These are phyloP conservation scores for Coelopa pilipes DNA, from an alignment of 2,888 invertebrate genomes.

Conservation along the genomic window DNA sequence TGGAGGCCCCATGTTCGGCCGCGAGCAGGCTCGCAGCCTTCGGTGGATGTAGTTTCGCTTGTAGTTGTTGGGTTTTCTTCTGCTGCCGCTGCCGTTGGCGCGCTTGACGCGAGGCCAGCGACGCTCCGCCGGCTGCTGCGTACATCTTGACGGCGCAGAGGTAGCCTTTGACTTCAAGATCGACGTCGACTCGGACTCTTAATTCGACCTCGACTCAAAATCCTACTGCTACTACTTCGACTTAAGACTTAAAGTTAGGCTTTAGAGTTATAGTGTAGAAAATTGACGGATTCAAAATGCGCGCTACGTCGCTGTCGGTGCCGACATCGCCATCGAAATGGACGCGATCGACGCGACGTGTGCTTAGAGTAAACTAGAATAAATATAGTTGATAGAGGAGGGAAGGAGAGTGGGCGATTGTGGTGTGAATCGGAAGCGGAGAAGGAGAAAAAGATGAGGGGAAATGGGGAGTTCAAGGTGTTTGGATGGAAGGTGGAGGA, in stretches of 20 bases:
- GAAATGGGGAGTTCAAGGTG: too few relatives aligned
- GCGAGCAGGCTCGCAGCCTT: slow-evolving; percentile 56
- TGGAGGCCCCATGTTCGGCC: slow-evolving; percentile 59
- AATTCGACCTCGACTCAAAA: neutral
- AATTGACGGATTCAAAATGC: neutral
- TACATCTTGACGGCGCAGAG: slow-evolving; percentile 71
- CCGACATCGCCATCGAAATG: too few relatives aligned
- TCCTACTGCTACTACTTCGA: neutral
- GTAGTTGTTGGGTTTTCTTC: slow-evolving; percentile 67
- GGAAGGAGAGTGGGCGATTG: neutral
- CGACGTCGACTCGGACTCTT: neutral
- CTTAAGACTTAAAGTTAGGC: neutral
- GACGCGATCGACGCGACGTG: neutral
- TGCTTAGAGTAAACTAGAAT: neutral
- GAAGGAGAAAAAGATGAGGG: too few relatives aligned
- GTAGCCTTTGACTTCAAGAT: slow-evolving; percentile 10
- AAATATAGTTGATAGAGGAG: neutral
- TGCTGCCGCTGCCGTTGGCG: slow-evolving; percentile 73
- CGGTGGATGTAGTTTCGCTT: slow-evolving; percentile 70
- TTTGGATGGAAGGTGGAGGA: neutral
- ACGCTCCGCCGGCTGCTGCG: slow-evolving; percentile 89
- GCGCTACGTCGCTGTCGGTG: neutral
- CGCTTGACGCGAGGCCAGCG: slow-evolving; percentile 85
- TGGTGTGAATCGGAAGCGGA: neutral
- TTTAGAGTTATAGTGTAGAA: slow-evolving; percentile 8